Evolutionary conservation across 2,888 invertebrate species (phyloP), one percentile per base, ranked within the genome.

Genomic region (Kryphioiulus occultus): DNA sequence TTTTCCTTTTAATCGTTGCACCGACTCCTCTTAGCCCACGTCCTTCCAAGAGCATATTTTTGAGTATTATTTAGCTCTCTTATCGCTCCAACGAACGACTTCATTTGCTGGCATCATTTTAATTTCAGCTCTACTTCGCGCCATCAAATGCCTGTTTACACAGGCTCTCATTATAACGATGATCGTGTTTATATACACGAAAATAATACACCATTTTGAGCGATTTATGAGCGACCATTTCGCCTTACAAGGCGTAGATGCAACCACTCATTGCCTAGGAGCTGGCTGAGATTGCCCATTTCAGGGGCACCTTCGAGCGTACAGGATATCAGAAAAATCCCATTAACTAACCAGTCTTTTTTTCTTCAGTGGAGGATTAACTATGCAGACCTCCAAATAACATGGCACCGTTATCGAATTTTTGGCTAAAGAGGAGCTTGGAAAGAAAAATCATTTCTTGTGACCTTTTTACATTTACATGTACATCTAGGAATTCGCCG

Each of bases 401-500:
- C n/a, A n/a, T n/a, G n/a, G n/a, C n/a, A n/a, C n/a, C n/a, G n/a
- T n/a, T n/a, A n/a, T n/a, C n/a, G n/a, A n/a, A n/a, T n/a, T n/a
- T n/a, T n/a, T n/a, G n/a, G n/a, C n/a, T n/a, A n/a, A n/a, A n/a
- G n/a, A n/a, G n/a, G n/a, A n/a, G n/a, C n/a, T n/a, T n/a, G n/a
- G n/a, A n/a, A n/a, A n/a, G n/a, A n/a, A n/a, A n/a, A n/a, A n/a
- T n/a, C n/a, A 78, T 78, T 26, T 4, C 26, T 0, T 68, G 15
- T 30, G n/a, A n/a, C n/a, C n/a, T 22, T 59, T 26, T 9, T 68
- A 68, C 12, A 26, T 26, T 26, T 15, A 44, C 1, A 1, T 68
- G 26, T 68, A 26, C 78, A 30, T 78, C 9, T 89, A 92, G 92
- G 98, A 99, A 94, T 99, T 98, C 94, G 98, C 97, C 92, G 98